phyloP scores from a whole-genome alignment of 2,113 vertebrate genomes.

The Protobothrops mucrosquamatus region DNA sequence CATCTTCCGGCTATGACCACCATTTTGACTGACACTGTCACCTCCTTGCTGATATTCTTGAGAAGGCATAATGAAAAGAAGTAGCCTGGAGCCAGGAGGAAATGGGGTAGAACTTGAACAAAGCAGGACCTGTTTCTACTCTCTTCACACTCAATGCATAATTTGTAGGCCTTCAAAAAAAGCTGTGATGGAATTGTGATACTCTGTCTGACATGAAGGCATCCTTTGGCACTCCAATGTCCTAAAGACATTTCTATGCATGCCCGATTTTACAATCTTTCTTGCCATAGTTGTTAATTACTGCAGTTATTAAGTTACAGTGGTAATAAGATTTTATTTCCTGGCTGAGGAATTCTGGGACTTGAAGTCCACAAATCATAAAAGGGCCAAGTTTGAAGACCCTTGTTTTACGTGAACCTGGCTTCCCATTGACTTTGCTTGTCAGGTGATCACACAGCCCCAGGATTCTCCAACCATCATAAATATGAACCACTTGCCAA shows the following conservation, averaged over 20 bases:
- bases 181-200: background rate
- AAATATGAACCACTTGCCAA: background rate
- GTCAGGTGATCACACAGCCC: background rate
- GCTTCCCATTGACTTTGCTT: background rate
- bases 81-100: background rate
- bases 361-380: no score
- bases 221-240: background rate
- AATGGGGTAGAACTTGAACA: background rate
- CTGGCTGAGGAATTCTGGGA: no score
- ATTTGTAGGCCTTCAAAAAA: background rate
- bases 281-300: background rate
- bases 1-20: background rate
- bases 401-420: background rate
- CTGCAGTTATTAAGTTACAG: background rate
- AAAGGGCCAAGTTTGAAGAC: no score
- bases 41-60: background rate
- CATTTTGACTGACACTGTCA: background rate
- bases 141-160: background rate
- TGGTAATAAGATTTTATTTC: background rate
- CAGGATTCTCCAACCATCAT: background rate
- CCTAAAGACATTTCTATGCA: background rate
- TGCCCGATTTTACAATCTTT: background rate
- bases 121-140: background rate
- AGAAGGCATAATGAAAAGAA: background rate
- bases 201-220: background rate